Evolutionary conservation across 2,797 vertebrate species (phyloP).

Genomic region (Silurus aristotelis): DNA sequence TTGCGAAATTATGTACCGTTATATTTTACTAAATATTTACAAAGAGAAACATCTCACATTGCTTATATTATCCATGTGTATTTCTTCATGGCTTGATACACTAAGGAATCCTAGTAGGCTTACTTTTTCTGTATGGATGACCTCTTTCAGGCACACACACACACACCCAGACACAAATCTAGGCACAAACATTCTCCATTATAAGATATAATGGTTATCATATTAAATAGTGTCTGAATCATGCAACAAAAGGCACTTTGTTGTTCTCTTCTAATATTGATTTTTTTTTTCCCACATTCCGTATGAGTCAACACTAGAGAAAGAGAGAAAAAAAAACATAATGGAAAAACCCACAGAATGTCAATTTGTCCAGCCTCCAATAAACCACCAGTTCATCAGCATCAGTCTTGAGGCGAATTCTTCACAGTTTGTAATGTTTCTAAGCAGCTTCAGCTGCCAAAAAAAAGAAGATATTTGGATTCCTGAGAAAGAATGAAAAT

Average conservation of each 20-base stretch:
- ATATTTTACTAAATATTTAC: slow-evolving; percentile 38
- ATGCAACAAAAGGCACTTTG: slow-evolving; percentile 26
- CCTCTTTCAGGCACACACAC: slow-evolving; percentile 9
- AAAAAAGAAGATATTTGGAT: not conserved
- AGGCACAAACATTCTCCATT: not conserved
- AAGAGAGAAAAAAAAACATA: slow-evolving; percentile 37
- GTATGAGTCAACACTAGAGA: slow-evolving; percentile 46
- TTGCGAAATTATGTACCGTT: slow-evolving; percentile 22
- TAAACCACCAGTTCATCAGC: slow-evolving; percentile 43
- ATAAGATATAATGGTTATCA: not conserved
- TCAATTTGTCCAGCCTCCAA: slow-evolving; percentile 37
- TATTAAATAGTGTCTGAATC: slow-evolving; percentile 11
- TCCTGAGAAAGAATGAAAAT: not conserved
- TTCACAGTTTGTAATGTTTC: slow-evolving; percentile 32
- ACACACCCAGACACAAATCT: not conserved
- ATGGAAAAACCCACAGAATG: slow-evolving; percentile 53
- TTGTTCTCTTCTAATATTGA: slow-evolving; percentile 51
- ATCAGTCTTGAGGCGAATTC: slow-evolving; percentile 26
- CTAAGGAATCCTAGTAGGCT: slow-evolving; percentile 10
- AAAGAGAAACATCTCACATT: slow-evolving; percentile 26
- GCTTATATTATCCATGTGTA: slow-evolving; percentile 2
- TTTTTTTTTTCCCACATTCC: slow-evolving; percentile 42
- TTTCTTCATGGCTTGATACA: slow-evolving; percentile 9
- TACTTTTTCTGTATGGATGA: not conserved
- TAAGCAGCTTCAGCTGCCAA: slow-evolving; percentile 19